Evolutionary conservation across 2,888 invertebrate genomes (phyloP).

Genomic region (Cheiracanthium punctorium): DNA sequence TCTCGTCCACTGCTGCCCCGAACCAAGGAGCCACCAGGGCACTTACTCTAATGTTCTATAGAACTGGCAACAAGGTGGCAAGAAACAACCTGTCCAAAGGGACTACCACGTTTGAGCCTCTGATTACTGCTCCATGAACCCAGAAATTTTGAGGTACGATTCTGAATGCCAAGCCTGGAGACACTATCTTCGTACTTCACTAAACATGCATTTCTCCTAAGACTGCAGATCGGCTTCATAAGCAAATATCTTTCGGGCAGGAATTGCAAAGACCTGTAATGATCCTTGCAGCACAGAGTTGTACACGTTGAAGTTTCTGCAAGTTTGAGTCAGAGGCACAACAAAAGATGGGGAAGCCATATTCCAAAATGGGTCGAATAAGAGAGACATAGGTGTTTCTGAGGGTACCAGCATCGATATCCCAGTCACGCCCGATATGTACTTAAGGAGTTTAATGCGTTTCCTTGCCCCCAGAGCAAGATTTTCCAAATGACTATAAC

Average conservation of each 20-base stretch:
- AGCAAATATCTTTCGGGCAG: conserved; percentile 23
- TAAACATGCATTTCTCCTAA: conserved; percentile 5
- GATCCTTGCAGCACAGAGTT: background rate
- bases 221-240: background rate
- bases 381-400: conserved; percentile 13
- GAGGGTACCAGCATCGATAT: background rate
- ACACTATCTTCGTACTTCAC: conserved; percentile 4
- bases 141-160: too few relatives aligned
- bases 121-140: background rate
- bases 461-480: background rate
- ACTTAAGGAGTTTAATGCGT: background rate
- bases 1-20: too few relatives aligned
- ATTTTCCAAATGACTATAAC: conserved; percentile 4
- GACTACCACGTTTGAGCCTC: too few relatives aligned
- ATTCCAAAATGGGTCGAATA: too few relatives aligned
- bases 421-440: background rate
- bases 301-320: too few relatives aligned
- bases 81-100: too few relatives aligned
- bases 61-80: too few relatives aligned
- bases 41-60: too few relatives aligned
- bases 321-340: conserved; percentile 11
- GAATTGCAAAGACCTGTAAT: background rate
- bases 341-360: background rate
- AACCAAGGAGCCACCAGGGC: too few relatives aligned
- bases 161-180: background rate